phyloP scores from a whole-genome alignment of 2,113 vertebrate genomes.

The Limnothrissa miodon region DNA sequence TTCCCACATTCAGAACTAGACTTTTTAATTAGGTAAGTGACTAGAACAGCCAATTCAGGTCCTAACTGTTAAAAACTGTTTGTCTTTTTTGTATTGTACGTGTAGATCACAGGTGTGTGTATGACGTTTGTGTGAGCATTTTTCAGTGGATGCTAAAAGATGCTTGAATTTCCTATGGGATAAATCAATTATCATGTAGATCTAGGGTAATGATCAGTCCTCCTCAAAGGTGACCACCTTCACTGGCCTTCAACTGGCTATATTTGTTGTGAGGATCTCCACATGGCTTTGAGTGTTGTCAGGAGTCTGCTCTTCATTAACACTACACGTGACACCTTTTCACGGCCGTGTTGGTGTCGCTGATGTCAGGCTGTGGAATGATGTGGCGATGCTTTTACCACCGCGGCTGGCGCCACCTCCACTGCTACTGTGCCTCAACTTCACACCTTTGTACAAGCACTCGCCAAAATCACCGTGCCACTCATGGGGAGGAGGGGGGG shows the following conservation, averaged over 20 bases:
- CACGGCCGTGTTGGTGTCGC: neutral
- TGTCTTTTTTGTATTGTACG: too few species aligned
- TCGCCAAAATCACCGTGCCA: constrained; percentile 1
- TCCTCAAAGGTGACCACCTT: neutral
- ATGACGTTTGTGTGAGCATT: too few species aligned
- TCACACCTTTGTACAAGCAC: neutral
- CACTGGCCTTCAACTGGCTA: neutral
- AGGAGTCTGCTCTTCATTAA: neutral
- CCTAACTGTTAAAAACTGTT: too few species aligned
- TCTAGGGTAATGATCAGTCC: neutral
- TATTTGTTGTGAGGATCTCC: neutral
- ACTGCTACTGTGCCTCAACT: neutral
- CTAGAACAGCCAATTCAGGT: too few species aligned
- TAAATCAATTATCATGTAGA: too few species aligned
- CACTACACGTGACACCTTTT: neutral
- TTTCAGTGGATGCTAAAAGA: too few species aligned
- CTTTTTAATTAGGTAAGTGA: too few species aligned
- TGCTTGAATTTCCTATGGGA: too few species aligned
- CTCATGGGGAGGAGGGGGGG: neutral
- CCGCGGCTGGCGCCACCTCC: neutral
- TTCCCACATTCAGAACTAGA: too few species aligned
- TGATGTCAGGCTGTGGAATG: constrained; percentile 12
- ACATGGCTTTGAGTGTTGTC: neutral
- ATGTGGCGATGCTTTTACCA: neutral
- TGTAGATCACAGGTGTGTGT: too few species aligned